These are phyloP conservation scores for Cephonodes hylas DNA, from an alignment of 2,888 invertebrate genomes.

Conservation along the genomic window DNA sequence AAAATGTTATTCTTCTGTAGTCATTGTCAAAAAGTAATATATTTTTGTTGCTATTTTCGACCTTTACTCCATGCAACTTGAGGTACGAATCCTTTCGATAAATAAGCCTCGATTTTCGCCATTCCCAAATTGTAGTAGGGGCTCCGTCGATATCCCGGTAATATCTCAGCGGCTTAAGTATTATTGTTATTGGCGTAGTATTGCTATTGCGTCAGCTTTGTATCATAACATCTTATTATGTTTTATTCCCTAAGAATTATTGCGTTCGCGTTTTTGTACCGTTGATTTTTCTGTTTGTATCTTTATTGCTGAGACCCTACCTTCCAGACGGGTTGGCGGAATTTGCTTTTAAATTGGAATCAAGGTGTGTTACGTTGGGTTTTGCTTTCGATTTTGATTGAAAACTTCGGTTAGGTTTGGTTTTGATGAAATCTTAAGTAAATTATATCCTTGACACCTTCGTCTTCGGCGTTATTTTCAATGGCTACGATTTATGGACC, in stretches of 20 bases:
- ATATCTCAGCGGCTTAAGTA: slow-evolving; percentile 24
- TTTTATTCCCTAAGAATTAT: slow-evolving; percentile 6
- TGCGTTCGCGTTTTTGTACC: background rate
- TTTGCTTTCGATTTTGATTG: background rate
- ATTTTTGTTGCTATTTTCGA: too few species aligned
- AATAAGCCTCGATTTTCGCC: too few species aligned
- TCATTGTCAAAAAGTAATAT: too few species aligned
- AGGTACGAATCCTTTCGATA: too few species aligned
- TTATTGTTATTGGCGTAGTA: slow-evolving; percentile 25
- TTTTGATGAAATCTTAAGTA: background rate
- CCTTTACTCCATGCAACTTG: too few species aligned
- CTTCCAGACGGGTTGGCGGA: background rate
- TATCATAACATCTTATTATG: slow-evolving; percentile 11
- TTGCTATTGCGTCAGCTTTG: slow-evolving; percentile 24
- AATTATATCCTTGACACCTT: too few species aligned
- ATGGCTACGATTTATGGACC: too few species aligned
- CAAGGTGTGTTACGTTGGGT: background rate
- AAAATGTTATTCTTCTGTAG: too few species aligned
- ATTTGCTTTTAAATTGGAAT: slow-evolving; percentile 1
- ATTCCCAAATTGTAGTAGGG: background rate
- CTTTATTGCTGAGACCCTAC: background rate
- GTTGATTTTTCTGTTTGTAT: background rate
- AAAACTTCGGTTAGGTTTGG: background rate
- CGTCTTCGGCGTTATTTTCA: too few species aligned
- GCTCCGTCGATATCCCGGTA: slow-evolving; percentile 9